Base-by-base conservation (phyloP, 2,888 invertebrate species). In the Synanthedon formicaeformis region DNA sequence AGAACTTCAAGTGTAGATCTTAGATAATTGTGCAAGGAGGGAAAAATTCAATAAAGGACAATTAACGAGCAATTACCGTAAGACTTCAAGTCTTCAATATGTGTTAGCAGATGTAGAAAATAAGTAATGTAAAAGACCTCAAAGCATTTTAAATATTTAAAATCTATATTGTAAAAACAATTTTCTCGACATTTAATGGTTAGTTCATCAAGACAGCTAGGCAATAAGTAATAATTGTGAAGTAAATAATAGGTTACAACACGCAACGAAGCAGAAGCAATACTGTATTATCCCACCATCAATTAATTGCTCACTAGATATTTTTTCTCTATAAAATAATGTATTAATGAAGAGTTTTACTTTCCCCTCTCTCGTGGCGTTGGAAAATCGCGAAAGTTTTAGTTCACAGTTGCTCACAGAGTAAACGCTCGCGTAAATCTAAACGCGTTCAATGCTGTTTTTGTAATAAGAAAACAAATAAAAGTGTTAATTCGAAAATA, bases 261-360 rank as follows among this genome's bases (percentile, higher is more conserved):
- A 56, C 56, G 56, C 56, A 45, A 54, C 45, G 14, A 27, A 10
- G 27, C 23, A 48, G 14, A 27, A 10, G 27, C 23, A 48, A 18
- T 49, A 16, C 18, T 49, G 49, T 49, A 59, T 23, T 23, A 23
- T 65, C 60, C 58, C 69, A 63, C 62, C 66, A 69, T 69, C 72
- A 75, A 77, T 78, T 74, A 74, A 69, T 56, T 60, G 23, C 23
- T 23, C 23, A 23, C 63, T 62, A 61, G 62, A 61, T 63, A 61
- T 67, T 71, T 69, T 69, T 67, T 71, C 69, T 49, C 51, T 52
- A 53, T 66, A 72, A 70, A 78, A 72, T 76, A 73, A 75, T 73
- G 73, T 57, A 50, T 78, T 79, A 82, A 82, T 82, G 79, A 81
- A 67, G 69, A 65, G 67, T 67, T 72, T 73, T 75, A 82, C 84